Evolutionary conservation across 2,888 invertebrate genomes (phyloP).

Genomic region (Xestia ashworthii): DNA sequence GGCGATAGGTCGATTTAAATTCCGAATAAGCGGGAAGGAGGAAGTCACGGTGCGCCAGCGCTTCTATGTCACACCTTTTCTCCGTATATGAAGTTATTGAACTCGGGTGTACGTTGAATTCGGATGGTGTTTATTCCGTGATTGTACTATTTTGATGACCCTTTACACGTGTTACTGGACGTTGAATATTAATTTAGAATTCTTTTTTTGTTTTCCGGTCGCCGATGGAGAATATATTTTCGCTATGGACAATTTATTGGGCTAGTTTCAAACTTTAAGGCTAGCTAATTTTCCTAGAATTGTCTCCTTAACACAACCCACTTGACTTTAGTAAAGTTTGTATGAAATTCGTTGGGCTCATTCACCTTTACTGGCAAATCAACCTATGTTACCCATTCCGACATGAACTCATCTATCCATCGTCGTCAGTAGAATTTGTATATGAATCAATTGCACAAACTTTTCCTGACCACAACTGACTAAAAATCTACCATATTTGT

Average conservation of each 20-base stretch:
- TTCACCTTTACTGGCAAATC: not conserved
- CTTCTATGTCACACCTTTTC: constrained; percentile 89
- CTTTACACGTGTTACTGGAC: constrained; percentile 62
- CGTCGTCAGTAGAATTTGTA: constrained; percentile 1
- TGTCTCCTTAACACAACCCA: not conserved
- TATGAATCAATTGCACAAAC: constrained; percentile 1
- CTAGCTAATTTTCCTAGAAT: not conserved
- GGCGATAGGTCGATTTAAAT: constrained; percentile 88
- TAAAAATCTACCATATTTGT: constrained; percentile 13
- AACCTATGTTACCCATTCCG: not conserved
- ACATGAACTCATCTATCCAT: not conserved
- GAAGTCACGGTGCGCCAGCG: constrained; percentile 86
- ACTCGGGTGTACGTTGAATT: constrained; percentile 75
- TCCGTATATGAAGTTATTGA: constrained; percentile 88
- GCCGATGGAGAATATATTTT: not conserved
- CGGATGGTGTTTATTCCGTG: constrained; percentile 73
- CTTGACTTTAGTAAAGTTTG: not conserved
- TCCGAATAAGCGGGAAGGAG: constrained; percentile 90
- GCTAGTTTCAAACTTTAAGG: not conserved
- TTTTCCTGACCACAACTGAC: constrained; percentile 16
- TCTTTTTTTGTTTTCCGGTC: constrained; percentile 38
- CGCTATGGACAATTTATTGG: not conserved
- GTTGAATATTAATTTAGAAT: constrained; percentile 54
- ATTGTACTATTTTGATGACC: constrained; percentile 69
- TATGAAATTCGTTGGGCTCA: not conserved